Evolutionary conservation across 2,113 vertebrate genomes (phyloP).

Genomic region (Lichenostomus cassidix): DNA sequence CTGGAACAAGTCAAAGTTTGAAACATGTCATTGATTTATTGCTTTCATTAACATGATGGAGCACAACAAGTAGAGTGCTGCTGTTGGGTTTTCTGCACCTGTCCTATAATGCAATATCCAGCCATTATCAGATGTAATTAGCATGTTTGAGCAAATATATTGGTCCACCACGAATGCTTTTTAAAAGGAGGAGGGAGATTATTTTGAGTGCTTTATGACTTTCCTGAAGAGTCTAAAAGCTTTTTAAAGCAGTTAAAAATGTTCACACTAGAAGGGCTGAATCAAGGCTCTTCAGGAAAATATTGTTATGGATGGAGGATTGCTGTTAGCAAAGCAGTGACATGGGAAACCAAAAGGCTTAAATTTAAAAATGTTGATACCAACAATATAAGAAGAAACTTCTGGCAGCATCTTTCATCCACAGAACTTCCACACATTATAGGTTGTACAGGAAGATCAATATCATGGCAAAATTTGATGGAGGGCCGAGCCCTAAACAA

Average conservation of each 20-base stretch:
- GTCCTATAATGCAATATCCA: background rate
- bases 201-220: background rate
- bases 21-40: background rate
- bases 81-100: background rate
- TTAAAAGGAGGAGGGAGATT: background rate
- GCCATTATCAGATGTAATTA: conserved; percentile 22
- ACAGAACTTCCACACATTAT: background rate
- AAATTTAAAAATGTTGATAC: background rate
- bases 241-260: conserved; percentile 1
- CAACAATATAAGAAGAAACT: background rate
- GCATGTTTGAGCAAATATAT: background rate
- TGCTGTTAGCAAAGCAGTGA: background rate
- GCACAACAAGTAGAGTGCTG: background rate
- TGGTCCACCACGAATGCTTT: conserved; percentile 25
- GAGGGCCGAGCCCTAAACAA: background rate
- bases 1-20: background rate
- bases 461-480: background rate
- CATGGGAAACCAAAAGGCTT: background rate
- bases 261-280: background rate
- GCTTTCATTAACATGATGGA: conserved; percentile 2
- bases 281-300: background rate
- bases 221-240: conserved; percentile 17
- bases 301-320: background rate
- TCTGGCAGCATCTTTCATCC: background rate
- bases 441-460: background rate